Conservation (phyloP, 2,888 invertebrate genomes). For the Hydrotaea cyrtoneurina region DNA sequence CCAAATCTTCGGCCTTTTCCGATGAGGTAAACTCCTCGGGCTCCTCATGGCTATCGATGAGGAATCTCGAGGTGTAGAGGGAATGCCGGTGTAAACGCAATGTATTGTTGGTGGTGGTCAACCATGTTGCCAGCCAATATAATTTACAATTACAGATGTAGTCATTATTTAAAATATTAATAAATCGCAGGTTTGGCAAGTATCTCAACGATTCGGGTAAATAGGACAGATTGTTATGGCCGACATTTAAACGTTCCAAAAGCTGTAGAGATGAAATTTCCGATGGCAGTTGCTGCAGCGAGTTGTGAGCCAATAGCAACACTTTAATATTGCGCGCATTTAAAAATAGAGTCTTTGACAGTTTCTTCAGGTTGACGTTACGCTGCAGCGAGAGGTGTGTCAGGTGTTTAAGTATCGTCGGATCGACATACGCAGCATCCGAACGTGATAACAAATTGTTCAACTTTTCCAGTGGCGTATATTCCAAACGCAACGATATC, state of each 20-base stretch:
- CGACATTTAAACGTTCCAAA: constrained; percentile 86
- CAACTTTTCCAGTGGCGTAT: constrained; percentile 85
- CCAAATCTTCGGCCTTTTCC: constrained; percentile 72
- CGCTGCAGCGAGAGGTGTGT: constrained; percentile 84
- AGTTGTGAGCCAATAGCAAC: constrained; percentile 87
- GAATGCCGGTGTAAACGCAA: constrained; percentile 68
- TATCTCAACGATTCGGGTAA: constrained; percentile 87
- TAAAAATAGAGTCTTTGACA: constrained; percentile 84
- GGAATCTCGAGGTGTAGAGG: constrained; percentile 77
- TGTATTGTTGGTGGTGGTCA: constrained; percentile 75
- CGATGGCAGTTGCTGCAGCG: constrained; percentile 83
- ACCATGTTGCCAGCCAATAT: constrained; percentile 88
- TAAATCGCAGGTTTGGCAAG: constrained; percentile 84
- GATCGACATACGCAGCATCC: constrained; percentile 73
- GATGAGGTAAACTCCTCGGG: constrained; percentile 57
- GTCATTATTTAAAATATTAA: constrained; percentile 88
- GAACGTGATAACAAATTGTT: constrained; percentile 82
- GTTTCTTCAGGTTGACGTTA: constrained; percentile 84
- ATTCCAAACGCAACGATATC: constrained; percentile 84
- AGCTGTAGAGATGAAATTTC: constrained; percentile 77
- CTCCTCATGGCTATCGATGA: constrained; percentile 75
- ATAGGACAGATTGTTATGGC: constrained; percentile 86
- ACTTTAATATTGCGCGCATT: constrained; percentile 84
- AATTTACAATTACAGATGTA: constrained; percentile 94
- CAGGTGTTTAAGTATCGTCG: constrained; percentile 83